Evolutionary conservation across 2,113 vertebrate genomes (phyloP).

Genomic region (Pteruthius melanotis): DNA sequence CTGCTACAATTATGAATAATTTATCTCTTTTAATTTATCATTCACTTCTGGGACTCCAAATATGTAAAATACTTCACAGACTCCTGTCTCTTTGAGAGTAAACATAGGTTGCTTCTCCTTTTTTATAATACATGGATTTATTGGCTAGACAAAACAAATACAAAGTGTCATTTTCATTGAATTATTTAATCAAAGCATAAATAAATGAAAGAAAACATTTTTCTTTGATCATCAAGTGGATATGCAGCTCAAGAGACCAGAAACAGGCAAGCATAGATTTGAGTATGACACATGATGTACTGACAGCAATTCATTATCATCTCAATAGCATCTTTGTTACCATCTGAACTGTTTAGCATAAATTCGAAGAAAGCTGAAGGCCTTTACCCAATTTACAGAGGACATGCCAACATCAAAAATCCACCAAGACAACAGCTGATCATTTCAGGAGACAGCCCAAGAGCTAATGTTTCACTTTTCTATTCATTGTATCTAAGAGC

Average conservation of each 20-base stretch:
- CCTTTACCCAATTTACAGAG: neutral
- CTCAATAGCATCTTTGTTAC: neutral
- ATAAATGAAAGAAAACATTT: constrained; percentile 11
- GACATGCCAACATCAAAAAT: neutral
- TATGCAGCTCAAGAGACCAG: neutral
- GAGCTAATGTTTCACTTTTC: neutral
- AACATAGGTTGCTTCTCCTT: neutral
- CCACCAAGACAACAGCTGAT: neutral
- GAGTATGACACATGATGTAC: neutral
- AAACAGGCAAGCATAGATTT: neutral
- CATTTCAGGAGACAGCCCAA: neutral
- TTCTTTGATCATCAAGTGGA: neutral
- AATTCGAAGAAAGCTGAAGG: neutral
- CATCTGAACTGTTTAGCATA: neutral
- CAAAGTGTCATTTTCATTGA: neutral
- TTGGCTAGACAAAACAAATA: neutral
- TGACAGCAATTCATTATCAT: neutral
- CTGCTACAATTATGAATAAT: neutral
- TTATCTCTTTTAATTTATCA: neutral
- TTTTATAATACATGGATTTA: neutral
- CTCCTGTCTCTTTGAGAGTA: neutral
- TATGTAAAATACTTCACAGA: neutral
- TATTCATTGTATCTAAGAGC: neutral
- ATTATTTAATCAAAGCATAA: constrained; percentile 11
- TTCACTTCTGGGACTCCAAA: neutral